Conservation (phyloP, 2,888 invertebrate species). For the Hirtodrosophila cameraria region DNA sequence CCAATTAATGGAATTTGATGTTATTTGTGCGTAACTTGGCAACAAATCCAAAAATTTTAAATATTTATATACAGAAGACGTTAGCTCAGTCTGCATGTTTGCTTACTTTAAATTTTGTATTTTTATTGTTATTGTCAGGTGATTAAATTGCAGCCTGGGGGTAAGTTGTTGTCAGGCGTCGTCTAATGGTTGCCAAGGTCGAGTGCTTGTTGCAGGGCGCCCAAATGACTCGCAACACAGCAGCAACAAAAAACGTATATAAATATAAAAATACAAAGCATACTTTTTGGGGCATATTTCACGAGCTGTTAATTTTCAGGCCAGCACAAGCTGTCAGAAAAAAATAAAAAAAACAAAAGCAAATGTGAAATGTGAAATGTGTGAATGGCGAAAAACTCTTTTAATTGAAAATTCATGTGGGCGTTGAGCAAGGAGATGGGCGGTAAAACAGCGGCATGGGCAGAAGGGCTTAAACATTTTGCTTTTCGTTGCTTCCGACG, state of each 20-base stretch:
- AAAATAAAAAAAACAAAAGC: constrained; percentile 3
- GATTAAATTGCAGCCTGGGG: constrained; percentile 68
- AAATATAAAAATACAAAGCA: constrained; percentile 43
- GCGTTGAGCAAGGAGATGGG: neutral
- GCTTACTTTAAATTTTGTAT: constrained; percentile 19
- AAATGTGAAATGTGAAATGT: constrained; percentile 14
- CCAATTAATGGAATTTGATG: constrained; percentile 27
- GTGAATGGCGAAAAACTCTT: constrained; percentile 46
- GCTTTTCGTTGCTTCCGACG: constrained; percentile 44
- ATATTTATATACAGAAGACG: neutral
- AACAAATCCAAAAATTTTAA: constrained; percentile 27
- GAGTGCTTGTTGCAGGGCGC: constrained; percentile 21
- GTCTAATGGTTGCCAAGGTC: constrained; percentile 48
- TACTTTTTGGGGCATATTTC: constrained; percentile 67
- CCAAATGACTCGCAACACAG: constrained; percentile 16
- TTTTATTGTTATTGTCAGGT: constrained; percentile 51
- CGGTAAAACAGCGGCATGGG: constrained; percentile 29
- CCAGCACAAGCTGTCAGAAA: constrained; percentile 45
- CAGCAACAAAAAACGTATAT: constrained; percentile 1
- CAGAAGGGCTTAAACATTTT: constrained; percentile 70
- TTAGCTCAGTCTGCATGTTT: neutral
- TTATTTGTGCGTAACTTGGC: constrained; percentile 13
- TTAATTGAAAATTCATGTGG: constrained; percentile 73
- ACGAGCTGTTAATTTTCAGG: constrained; percentile 68
- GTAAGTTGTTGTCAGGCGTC: constrained; percentile 31